Conservation (phyloP, 2,888 invertebrate species). For the Ptychoptera contaminata region DNA sequence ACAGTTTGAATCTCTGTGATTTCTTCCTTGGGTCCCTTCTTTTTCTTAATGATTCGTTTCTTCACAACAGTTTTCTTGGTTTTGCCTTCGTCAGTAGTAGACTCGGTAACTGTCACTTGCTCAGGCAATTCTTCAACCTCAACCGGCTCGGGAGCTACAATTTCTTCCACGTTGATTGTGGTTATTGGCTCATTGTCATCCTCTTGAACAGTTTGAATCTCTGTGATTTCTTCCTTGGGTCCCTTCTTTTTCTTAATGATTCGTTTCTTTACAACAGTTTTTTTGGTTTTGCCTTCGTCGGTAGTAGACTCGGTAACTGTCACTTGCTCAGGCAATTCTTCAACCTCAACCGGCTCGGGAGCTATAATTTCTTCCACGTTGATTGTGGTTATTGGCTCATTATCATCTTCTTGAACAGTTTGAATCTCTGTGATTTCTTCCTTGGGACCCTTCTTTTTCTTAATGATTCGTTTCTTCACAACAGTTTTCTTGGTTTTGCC, state of each 20-base stretch:
- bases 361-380: conserved; percentile 15
- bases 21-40: conserved; percentile 21
- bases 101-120: conserved; percentile 27
- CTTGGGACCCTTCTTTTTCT: conserved; percentile 22
- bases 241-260: conserved; percentile 20
- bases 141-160: neutral
- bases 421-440: conserved; percentile 26
- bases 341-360: conserved; percentile 11
- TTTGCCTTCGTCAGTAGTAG: conserved; percentile 20
- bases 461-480: conserved; percentile 20
- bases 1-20: conserved; percentile 6
- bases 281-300: conserved; percentile 17
- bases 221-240: conserved; percentile 16
- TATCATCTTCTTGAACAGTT: conserved; percentile 25
- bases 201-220: conserved; percentile 19
- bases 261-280: conserved; percentile 22
- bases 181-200: conserved; percentile 20
- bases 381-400: conserved; percentile 22
- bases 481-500: conserved; percentile 17
- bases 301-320: conserved; percentile 15
- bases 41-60: conserved; percentile 25
- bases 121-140: conserved; percentile 13
- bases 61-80: conserved; percentile 20
- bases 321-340: conserved; percentile 15
- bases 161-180: conserved; percentile 15